Evolutionary conservation across 1,140 invertebrate species (phyloP).

Genomic region (Ctenoplectra terminalis): DNA sequence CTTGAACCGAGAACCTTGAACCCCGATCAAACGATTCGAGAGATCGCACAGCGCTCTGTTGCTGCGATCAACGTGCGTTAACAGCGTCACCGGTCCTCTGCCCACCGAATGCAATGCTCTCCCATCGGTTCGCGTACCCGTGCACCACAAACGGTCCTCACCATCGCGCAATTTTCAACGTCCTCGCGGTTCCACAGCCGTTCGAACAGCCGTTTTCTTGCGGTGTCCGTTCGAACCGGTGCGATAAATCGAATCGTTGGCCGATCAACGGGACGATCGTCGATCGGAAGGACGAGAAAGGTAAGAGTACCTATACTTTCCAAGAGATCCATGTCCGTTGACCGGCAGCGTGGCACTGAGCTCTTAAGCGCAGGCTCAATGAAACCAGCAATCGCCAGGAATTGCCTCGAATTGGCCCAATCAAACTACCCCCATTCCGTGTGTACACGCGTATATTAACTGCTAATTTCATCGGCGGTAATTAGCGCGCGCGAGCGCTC

Average conservation of each 20-base stretch:
- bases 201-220: not conserved
- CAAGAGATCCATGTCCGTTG: conserved; percentile 80
- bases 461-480: conserved; percentile 81
- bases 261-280: not conserved
- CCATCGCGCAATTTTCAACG: no score
- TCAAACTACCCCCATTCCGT: conserved; percentile 83
- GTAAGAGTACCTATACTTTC: conserved; percentile 57
- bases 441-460: conserved; percentile 82
- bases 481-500: conserved; percentile 74
- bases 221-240: not conserved
- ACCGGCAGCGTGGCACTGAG: conserved; percentile 80
- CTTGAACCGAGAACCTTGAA: conserved; percentile 32
- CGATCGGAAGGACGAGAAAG: conserved; percentile 54
- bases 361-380: conserved; percentile 81
- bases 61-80: conserved; percentile 6
- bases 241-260: not conserved
- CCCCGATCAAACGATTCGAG: conserved; percentile 19
- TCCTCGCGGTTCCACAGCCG: not conserved
- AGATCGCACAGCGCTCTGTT: not conserved
- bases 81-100: not conserved
- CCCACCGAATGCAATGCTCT: not conserved
- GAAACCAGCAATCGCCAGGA: conserved; percentile 84
- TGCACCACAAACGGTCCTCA: not conserved
- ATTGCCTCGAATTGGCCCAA: conserved; percentile 84
- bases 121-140: not conserved